Conservation (phyloP, 92 coral and sea anemone species). For the Porites divaricata region DNA sequence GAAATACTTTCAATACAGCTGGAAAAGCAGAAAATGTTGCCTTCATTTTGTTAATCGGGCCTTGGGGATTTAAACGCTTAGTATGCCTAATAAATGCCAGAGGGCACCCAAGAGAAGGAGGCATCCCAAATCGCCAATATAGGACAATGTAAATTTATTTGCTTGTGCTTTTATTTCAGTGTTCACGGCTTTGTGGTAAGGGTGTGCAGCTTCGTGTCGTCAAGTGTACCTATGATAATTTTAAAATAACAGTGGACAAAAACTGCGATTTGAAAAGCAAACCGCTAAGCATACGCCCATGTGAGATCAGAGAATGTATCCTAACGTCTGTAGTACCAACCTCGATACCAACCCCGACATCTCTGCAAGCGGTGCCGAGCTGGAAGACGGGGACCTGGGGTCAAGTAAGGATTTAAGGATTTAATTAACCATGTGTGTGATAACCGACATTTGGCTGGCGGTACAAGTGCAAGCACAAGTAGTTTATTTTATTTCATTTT, state of each 20-base stretch:
- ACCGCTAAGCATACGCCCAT: constrained; percentile 67
- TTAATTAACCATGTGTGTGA: too few species aligned
- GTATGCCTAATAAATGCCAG: too few species aligned
- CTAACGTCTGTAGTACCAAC: constrained; percentile 5
- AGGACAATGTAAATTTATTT: not conserved
- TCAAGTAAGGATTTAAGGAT: constrained; percentile 24
- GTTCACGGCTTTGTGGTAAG: constrained; percentile 83
- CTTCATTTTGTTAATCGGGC: too few species aligned
- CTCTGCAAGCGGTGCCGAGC: constrained; percentile 23
- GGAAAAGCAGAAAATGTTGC: too few species aligned
- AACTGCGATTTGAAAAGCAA: constrained; percentile 65
- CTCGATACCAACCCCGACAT: constrained; percentile 15
- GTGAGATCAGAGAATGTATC: constrained; percentile 75
- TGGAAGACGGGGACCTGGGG: constrained; percentile 35
- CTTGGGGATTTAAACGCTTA: too few species aligned
- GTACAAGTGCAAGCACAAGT: too few species aligned
- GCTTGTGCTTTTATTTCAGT: constrained; percentile 55
- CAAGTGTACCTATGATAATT: constrained; percentile 82
- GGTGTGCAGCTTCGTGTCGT: constrained; percentile 89
- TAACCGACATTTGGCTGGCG: too few species aligned
- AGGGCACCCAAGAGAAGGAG: too few species aligned
- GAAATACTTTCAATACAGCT: too few species aligned
- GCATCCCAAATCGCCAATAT: too few species aligned
- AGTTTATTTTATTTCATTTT: too few species aligned
- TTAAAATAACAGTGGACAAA: constrained; percentile 71